These are phyloP conservation scores for Ametastegia equiseti DNA, from an alignment of 2,888 invertebrate genomes.

Conservation along the genomic window DNA sequence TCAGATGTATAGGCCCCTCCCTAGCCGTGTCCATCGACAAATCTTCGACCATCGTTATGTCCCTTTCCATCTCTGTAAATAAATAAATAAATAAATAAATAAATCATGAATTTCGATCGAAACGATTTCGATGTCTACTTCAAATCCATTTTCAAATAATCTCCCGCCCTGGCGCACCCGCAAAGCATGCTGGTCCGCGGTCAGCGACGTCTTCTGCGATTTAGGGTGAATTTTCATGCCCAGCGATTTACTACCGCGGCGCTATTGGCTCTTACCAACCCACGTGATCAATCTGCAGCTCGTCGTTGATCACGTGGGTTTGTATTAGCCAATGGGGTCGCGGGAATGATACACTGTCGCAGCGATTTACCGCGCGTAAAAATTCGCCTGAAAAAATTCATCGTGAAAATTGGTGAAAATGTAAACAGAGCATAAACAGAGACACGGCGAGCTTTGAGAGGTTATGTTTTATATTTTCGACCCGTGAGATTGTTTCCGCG, in stretches of 20 bases:
- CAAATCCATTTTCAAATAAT: not conserved
- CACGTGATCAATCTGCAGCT: too few species aligned
- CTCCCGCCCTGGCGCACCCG: constrained; percentile 1
- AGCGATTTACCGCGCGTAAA: too few species aligned
- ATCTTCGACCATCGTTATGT: constrained; percentile 63
- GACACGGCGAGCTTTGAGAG: constrained; percentile 41
- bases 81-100: not conserved
- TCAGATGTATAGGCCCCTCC: constrained; percentile 66
- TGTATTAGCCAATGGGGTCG: too few species aligned
- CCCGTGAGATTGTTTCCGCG: not conserved
- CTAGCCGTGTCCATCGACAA: constrained; percentile 58
- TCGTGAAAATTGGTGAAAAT: not conserved
- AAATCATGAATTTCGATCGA: too few species aligned
- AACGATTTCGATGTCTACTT: not conserved
- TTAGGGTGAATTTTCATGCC: too few species aligned
- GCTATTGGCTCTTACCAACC: too few species aligned
- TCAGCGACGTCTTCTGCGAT: too few species aligned
- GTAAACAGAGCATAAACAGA: constrained; percentile 30
- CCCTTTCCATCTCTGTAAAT: constrained; percentile 66
- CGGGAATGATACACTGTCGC: too few species aligned
- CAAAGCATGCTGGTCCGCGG: not conserved
- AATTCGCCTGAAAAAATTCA: constrained; percentile 46
- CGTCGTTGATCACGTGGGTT: too few species aligned
- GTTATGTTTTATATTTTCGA: constrained; percentile 8
- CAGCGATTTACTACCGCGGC: not conserved